phyloP scores from a whole-genome alignment of 2,888 invertebrate species.

The Polydrusus tereticollis region DNA sequence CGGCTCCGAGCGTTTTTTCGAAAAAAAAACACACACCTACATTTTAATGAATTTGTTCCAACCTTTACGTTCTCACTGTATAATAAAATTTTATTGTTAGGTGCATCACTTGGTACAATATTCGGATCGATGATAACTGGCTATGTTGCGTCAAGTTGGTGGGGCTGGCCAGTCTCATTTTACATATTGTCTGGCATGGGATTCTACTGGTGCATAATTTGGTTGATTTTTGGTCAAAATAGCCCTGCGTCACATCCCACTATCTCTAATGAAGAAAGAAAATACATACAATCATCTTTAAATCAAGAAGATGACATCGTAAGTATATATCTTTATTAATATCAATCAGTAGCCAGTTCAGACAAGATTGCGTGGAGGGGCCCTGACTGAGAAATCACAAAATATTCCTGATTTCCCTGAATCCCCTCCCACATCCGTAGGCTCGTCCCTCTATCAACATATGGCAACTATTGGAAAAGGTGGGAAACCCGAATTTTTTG shows the following conservation, averaged over 20 bases:
- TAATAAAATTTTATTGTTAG: background rate
- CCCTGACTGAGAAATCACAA: too few species aligned
- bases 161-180: constrained; percentile 83
- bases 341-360: too few species aligned
- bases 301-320: constrained; percentile 18
- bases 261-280: constrained; percentile 73
- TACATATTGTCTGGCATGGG: constrained; percentile 77
- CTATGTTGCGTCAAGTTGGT: constrained; percentile 73
- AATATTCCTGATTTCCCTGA: too few species aligned
- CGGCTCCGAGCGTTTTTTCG: too few species aligned
- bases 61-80: too few species aligned
- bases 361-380: too few species aligned
- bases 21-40: too few species aligned
- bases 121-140: constrained; percentile 83
- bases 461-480: too few species aligned
- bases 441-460: too few species aligned
- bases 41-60: too few species aligned
- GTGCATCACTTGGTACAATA: constrained; percentile 66
- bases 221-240: constrained; percentile 74
- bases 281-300: constrained; percentile 69
- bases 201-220: constrained; percentile 71
- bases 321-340: background rate
- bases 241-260: constrained; percentile 72
- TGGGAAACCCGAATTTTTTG: too few species aligned
- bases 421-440: too few species aligned